Conservation (phyloP, 1,140 invertebrate genomes). For the Dysdera silvatica region DNA sequence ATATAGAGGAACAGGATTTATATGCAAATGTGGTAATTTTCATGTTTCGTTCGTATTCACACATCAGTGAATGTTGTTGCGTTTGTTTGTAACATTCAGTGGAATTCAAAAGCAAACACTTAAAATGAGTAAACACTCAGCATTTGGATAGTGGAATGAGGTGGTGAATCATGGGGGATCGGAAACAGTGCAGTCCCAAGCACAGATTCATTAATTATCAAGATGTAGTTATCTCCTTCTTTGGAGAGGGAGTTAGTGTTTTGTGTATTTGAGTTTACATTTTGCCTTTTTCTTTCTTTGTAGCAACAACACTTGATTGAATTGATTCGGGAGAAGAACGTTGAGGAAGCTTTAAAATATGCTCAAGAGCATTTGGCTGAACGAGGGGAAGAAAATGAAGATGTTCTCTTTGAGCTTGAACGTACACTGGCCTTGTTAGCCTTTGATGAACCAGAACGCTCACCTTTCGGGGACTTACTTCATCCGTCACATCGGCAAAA, state of each 20-base stretch:
- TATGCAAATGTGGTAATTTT: neutral
- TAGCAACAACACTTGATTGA: slow-evolving; percentile 92
- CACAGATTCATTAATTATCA: neutral
- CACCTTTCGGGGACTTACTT: slow-evolving; percentile 91
- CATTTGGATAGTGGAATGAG: neutral
- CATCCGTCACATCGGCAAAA: slow-evolving; percentile 87
- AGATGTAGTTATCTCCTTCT: neutral
- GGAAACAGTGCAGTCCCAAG: too few species aligned
- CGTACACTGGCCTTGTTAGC: slow-evolving; percentile 86
- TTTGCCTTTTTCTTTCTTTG: neutral
- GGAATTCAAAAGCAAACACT: neutral
- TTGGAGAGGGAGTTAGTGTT: neutral
- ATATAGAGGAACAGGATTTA: neutral
- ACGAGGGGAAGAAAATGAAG: slow-evolving; percentile 77
- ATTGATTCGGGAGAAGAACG: slow-evolving; percentile 74
- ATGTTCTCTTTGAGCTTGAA: slow-evolving; percentile 52
- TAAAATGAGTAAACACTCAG: too few species aligned
- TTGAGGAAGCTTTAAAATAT: slow-evolving; percentile 93
- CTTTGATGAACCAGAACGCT: slow-evolving; percentile 90
- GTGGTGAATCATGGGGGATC: neutral
- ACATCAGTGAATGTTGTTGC: neutral
- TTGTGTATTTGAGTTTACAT: too few species aligned
- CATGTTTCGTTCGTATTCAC: neutral
- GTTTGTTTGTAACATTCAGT: neutral
- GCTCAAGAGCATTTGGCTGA: slow-evolving; percentile 86